Percentiles rank a stretch among this genome's conserved stretches.
These are phyloP conservation scores for Penaeus chinensis DNA, from an alignment of 1,140 invertebrate genomes.

Conservation along the genomic window DNA sequence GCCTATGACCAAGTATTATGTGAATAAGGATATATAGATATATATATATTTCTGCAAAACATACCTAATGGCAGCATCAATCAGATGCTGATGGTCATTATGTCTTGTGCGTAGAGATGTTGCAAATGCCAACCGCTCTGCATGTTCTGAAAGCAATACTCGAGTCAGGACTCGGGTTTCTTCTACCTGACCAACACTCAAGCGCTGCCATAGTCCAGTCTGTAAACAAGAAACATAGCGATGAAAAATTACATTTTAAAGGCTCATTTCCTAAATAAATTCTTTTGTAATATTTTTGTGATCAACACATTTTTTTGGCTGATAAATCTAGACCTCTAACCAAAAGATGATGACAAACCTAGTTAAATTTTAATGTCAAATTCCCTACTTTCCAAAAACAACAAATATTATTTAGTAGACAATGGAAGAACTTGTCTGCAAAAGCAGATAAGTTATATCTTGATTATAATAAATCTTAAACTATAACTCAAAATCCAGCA, in stretches of 20 bases:
- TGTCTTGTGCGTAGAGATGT: slow-evolving; percentile 47
- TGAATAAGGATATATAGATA: neutral
- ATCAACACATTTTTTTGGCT: too few species aligned
- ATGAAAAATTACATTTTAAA: too few species aligned
- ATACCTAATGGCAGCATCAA: slow-evolving; percentile 58
- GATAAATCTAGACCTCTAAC: too few species aligned
- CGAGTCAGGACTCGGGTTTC: slow-evolving; percentile 34
- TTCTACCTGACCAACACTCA: slow-evolving; percentile 25
- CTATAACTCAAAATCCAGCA: neutral
- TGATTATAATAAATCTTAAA: neutral
- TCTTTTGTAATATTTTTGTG: too few species aligned
- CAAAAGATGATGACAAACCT: too few species aligned
- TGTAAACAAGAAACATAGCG: slow-evolving; percentile 11
- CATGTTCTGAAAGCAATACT: slow-evolving; percentile 47
- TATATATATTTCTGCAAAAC: neutral
- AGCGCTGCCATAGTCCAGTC: slow-evolving; percentile 59
- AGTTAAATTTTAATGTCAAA: too few species aligned
- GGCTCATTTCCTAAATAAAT: neutral
- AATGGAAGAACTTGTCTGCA: too few species aligned
- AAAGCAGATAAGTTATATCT: too few species aligned
- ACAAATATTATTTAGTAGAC: too few species aligned
- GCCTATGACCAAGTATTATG: too few species aligned
- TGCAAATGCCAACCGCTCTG: slow-evolving; percentile 52
- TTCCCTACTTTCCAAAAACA: too few species aligned
- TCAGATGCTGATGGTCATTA: slow-evolving; percentile 57